phyloP scores from a whole-genome alignment of 1,140 invertebrate genomes.

The Drosophila lacertosa region DNA sequence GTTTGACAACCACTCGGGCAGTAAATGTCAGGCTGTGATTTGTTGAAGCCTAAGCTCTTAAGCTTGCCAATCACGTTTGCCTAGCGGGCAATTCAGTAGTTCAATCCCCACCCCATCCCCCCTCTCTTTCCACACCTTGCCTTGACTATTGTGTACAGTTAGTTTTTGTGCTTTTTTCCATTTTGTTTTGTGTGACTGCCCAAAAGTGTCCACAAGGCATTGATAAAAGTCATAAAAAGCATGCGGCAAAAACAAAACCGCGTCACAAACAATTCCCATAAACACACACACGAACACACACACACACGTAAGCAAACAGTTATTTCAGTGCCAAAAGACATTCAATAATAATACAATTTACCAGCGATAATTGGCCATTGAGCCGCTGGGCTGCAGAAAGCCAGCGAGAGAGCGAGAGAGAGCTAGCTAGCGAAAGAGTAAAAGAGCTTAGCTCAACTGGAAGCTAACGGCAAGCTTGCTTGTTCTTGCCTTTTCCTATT shows the following conservation, averaged over 20 bases:
- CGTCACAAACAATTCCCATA: slow-evolving; percentile 59
- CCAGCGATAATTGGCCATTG: slow-evolving; percentile 73
- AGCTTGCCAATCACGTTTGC: slow-evolving; percentile 49
- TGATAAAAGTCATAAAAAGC: slow-evolving; percentile 43
- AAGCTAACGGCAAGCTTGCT: slow-evolving; percentile 40
- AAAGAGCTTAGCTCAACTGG: slow-evolving; percentile 15
- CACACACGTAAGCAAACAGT: slow-evolving; percentile 26
- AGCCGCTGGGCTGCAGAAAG: slow-evolving; percentile 25
- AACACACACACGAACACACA: slow-evolving; percentile 20
- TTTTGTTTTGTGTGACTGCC: slow-evolving; percentile 19
- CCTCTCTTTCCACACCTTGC: background rate
- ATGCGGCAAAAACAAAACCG: slow-evolving; percentile 52
- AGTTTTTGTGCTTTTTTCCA: background rate
- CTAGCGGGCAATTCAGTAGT: slow-evolving; percentile 5
- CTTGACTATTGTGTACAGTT: slow-evolving; percentile 32
- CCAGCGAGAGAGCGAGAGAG: background rate
- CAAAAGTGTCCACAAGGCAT: slow-evolving; percentile 28
- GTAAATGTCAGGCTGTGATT: background rate
- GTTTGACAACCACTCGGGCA: background rate
- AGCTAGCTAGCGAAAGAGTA: background rate
- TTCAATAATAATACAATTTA: slow-evolving; percentile 76
- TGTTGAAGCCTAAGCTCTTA: slow-evolving; percentile 22
- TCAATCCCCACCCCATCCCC: too few relatives aligned
- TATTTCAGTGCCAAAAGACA: slow-evolving; percentile 31
- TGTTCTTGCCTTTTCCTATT: slow-evolving; percentile 44